Base-by-base conservation (phyloP, 2,888 invertebrate species). In the Tricholauxania praeusta region DNA sequence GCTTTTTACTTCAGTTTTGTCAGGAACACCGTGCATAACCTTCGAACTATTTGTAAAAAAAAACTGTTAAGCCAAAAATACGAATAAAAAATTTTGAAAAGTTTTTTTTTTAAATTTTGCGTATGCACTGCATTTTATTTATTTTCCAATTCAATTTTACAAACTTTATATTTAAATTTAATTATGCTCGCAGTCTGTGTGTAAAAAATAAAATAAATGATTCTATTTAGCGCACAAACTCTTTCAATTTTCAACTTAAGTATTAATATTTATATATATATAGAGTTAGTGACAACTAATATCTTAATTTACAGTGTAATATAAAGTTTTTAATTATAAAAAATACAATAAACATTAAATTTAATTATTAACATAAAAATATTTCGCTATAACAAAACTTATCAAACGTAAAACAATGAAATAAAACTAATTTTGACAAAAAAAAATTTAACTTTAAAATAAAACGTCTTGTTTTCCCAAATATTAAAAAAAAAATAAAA, bases 401-500 rank as follows among this genome's bases (percentile, higher is more conserved):
- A 84, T 79, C 81, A 81, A 82, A 79, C 78, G 28, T 32, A 77
- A 81, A 80, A 81, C 79, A 80, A 78, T 79, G 74, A 80, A 79
- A 80, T 80, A 81, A 81, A 83, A 83, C 74, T 74, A 68, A 73
- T 72, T 49, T 72, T 67, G 66, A 70, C 68, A 74, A 79, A 82
- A 82, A 82, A 82, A 82, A 82, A 80, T 64, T 57, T 52, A 76
- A 79, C 83, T 78, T 80, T 82, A 82, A 80, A 80, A 83, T 84
- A 84, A 84, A 84, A 84, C 82, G 83, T 84, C 80, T 85, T 83
- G 82, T 81, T 84, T 84, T 83, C 84, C 83, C 84, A 81, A 83
- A 84, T 76, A 83, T 81, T 80, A 79, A 71, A 72, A 68, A n/a
- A 70, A 52, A 19, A 64, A 57, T 70, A 76, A 62, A 74, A 63